A percentile compares a stretch with the other conserved stretches of the same genome.
phyloP scores from a whole-genome alignment of 2,797 vertebrate species.

The Anguilla obscura region DNA sequence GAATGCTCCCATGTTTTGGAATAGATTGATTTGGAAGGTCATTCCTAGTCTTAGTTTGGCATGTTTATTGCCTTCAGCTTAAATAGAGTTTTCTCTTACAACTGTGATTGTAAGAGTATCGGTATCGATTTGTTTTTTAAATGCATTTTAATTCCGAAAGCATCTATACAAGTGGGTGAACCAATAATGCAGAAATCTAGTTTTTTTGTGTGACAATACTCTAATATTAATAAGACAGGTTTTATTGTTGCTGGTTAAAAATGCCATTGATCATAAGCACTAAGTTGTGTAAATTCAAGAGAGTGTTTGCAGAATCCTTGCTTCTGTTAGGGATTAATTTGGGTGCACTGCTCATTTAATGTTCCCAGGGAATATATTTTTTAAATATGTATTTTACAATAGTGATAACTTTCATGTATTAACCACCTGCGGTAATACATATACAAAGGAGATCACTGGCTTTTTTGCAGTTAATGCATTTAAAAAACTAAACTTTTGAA shows the following conservation, averaged over 20 bases:
- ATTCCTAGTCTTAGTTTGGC: not conserved
- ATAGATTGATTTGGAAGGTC: not conserved
- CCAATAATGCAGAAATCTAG: not conserved
- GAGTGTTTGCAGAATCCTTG: not conserved
- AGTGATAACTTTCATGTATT: not conserved
- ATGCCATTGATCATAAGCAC: not conserved
- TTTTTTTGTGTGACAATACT: not conserved
- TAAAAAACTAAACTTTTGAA: not conserved
- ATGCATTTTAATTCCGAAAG: not conserved
- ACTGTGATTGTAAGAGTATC: not conserved
- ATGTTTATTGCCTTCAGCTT: not conserved
- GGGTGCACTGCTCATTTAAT: not conserved
- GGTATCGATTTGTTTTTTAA: not conserved
- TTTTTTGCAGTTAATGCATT: not conserved
- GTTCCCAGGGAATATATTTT: not conserved
- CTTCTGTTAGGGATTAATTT: not conserved
- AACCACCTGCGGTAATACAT: not conserved
- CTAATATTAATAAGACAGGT: not conserved
- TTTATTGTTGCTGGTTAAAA: not conserved
- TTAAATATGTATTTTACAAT: slow-evolving; percentile 12
- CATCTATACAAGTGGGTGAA: not conserved
- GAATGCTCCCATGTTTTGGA: not conserved
- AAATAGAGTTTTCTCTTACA: not conserved
- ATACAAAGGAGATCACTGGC: no score
- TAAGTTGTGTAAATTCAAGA: not conserved